Evolutionary conservation across 2,113 vertebrate species (phyloP).

Genomic region (Rousettus leschenaultii): DNA sequence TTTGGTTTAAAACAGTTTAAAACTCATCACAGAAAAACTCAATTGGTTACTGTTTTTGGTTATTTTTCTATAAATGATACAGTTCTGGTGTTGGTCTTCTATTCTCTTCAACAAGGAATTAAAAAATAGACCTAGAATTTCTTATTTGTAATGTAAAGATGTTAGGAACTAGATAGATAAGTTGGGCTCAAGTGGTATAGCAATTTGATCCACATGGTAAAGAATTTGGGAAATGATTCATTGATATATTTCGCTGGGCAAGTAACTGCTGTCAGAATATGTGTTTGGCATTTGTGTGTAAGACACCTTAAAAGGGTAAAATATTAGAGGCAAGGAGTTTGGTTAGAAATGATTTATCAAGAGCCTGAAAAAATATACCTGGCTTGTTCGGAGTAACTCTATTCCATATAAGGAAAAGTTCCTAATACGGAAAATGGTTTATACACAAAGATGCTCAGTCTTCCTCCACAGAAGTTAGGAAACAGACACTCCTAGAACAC

Average conservation of each 20-base stretch:
- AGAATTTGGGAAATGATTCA: not conserved
- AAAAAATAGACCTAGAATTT: not conserved
- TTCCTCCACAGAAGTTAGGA: not conserved
- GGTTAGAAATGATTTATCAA: not conserved
- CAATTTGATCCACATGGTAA: constrained; percentile 14
- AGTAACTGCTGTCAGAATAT: not conserved
- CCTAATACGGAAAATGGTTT: not conserved
- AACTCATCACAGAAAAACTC: not conserved
- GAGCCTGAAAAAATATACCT: not conserved
- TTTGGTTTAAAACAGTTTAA: not conserved
- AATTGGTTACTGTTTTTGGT: not conserved
- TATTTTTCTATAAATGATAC: not conserved
- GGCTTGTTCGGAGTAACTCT: not conserved
- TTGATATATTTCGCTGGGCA: not conserved
- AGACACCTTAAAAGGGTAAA: not conserved
- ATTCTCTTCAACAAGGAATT: not conserved
- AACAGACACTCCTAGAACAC: too few species aligned
- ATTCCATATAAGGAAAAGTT: not conserved
- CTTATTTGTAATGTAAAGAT: not conserved
- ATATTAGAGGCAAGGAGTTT: not conserved
- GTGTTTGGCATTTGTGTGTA: not conserved
- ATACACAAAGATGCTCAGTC: not conserved
- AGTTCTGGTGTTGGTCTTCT: not conserved
- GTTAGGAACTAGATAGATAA: not conserved
- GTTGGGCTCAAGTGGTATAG: not conserved